Evolutionary conservation across 1,140 invertebrate species (phyloP).

Genomic region (Helicoverpa zea): DNA sequence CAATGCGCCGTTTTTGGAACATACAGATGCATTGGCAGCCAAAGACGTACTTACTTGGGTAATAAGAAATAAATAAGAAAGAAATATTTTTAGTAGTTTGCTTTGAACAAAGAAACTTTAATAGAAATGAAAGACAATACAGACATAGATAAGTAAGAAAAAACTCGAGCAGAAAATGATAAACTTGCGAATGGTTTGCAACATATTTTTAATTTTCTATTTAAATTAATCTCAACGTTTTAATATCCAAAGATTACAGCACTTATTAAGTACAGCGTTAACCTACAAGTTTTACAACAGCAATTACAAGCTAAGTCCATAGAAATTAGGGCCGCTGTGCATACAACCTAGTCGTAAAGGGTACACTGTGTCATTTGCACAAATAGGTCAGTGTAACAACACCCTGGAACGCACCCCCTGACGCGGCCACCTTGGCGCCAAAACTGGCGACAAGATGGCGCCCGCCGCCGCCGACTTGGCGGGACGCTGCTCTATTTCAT

Average conservation of each 20-base stretch:
- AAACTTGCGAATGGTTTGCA: too few relatives aligned
- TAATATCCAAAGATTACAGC: not conserved
- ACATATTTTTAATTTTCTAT: too few relatives aligned
- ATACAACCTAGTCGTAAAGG: constrained; percentile 27
- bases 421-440: constrained; percentile 69
- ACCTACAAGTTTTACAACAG: constrained; percentile 33
- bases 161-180: too few relatives aligned
- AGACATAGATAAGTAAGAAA: too few relatives aligned
- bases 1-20: constrained; percentile 1
- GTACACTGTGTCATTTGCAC: constrained; percentile 44
- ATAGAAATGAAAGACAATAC: too few relatives aligned
- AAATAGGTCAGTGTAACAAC: constrained; percentile 61
- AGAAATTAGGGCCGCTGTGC: constrained; percentile 3
- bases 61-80: too few relatives aligned
- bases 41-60: not conserved
- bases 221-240: too few relatives aligned
- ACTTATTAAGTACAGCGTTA: not conserved
- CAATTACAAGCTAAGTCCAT: constrained; percentile 18
- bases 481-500: constrained; percentile 46
- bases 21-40: not conserved
- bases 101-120: not conserved
- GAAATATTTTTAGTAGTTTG: too few relatives aligned
- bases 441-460: constrained; percentile 70
- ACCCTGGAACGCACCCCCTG: constrained; percentile 61
- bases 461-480: constrained; percentile 56